A percentile compares a stretch with the other conserved stretches of the same genome.
Conservation (phyloP, 2,888 invertebrate species). For the Acleris literana region DNA sequence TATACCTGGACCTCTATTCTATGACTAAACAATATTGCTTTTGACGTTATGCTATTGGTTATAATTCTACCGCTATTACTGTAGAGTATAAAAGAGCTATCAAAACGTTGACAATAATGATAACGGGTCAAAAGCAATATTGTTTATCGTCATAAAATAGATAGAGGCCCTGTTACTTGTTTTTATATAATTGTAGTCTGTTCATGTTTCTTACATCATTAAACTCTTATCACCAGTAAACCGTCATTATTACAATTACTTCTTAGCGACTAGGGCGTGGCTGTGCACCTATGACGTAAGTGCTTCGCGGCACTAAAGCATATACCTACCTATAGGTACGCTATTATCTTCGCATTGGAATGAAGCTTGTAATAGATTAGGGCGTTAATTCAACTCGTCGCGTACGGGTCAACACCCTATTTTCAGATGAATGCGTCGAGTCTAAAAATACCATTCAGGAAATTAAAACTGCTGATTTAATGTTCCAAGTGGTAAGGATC, state of each 20-base stretch:
- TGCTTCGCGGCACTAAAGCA: slow-evolving; percentile 4
- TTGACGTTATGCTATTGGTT: too few species aligned
- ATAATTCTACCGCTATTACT: too few species aligned
- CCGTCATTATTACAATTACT: not conserved
- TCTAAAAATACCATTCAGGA: slow-evolving; percentile 18
- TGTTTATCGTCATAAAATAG: too few species aligned
- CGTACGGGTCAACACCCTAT: slow-evolving; percentile 26
- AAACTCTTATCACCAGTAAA: not conserved
- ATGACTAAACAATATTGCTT: too few species aligned
- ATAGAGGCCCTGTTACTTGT: too few species aligned
- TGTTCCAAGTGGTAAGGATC: too few species aligned
- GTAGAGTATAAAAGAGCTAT: too few species aligned
- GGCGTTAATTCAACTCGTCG: slow-evolving; percentile 6
- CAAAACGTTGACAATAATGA: too few species aligned
- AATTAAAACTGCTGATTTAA: not conserved
- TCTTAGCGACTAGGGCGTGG: slow-evolving; percentile 21
- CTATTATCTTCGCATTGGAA: slow-evolving; percentile 8
- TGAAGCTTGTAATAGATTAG: slow-evolving; percentile 16
- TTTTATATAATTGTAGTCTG: too few species aligned
- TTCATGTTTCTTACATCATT: slow-evolving; percentile 7
- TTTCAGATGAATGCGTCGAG: slow-evolving; percentile 19
- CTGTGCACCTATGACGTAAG: slow-evolving; percentile 10
- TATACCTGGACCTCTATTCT: too few species aligned
- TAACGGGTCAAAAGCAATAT: too few species aligned
- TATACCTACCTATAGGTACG: not conserved